phyloP scores from a whole-genome alignment of 2,113 vertebrate genomes.

The Pterophyllum scalare region DNA sequence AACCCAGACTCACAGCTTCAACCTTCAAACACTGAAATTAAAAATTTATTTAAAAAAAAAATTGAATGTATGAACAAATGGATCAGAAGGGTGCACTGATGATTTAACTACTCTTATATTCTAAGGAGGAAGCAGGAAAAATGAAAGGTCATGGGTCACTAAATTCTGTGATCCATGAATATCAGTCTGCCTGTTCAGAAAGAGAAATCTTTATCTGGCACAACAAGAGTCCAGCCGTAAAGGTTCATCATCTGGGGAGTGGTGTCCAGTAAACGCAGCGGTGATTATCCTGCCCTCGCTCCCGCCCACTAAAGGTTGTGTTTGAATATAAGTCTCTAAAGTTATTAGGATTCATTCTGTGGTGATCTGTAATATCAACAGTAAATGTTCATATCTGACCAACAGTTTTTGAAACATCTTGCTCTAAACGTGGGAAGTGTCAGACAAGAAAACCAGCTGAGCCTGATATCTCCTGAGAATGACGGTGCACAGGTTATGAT shows the following conservation, averaged over 20 bases:
- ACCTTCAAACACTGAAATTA: background rate
- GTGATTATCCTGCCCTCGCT: rapidly evolving
- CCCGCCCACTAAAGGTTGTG: rapidly evolving
- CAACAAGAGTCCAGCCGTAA: background rate
- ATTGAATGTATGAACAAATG: background rate
- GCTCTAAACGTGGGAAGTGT: background rate
- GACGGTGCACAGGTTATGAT: background rate
- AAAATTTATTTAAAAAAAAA: background rate
- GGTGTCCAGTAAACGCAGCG: background rate
- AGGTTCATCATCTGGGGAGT: background rate
- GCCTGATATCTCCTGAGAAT: background rate
- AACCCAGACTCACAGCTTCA: background rate
- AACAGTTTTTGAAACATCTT: background rate
- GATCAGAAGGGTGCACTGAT: background rate
- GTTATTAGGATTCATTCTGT: background rate
- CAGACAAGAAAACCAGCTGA: background rate
- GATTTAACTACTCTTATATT: background rate
- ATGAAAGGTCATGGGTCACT: background rate
- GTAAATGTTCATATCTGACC: background rate
- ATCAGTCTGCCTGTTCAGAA: background rate
- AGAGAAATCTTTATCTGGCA: background rate
- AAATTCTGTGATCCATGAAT: too few species aligned
- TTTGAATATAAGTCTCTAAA: background rate
- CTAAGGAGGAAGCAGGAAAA: background rate
- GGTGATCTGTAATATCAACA: background rate